Percentiles rank a stretch among this genome's conserved stretches.
These are phyloP conservation scores for Arbacia lixula DNA, from an alignment of 53 echinoderm and acorn worm species.

Conservation along the genomic window DNA sequence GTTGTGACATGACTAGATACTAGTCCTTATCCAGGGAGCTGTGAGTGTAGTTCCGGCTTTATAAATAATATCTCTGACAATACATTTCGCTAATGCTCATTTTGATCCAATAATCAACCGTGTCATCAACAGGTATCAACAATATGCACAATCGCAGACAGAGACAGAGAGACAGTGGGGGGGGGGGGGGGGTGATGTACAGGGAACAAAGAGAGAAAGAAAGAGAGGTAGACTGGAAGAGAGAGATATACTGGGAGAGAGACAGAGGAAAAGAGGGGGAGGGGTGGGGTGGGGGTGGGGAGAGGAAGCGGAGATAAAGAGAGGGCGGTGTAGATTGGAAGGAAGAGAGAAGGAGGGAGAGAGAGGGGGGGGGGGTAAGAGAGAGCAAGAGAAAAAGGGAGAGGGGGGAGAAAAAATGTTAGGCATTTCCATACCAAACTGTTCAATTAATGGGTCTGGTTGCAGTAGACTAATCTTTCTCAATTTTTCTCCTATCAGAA, in stretches of 20 bases:
- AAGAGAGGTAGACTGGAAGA: neutral
- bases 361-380: neutral
- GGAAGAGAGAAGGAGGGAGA: neutral
- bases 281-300: neutral
- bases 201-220: neutral
- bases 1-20: too few species aligned
- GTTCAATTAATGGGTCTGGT: too few species aligned
- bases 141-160: too few species aligned
- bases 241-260: neutral
- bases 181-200: neutral
- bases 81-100: too few species aligned
- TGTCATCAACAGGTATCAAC: too few species aligned
- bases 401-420: neutral
- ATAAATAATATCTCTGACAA: too few species aligned
- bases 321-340: neutral
- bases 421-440: too few species aligned
- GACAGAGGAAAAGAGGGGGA: neutral
- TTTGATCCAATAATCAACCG: too few species aligned
- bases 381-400: neutral
- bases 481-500: too few species aligned
- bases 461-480: too few species aligned
- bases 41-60: too few species aligned
- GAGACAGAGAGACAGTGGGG: neutral
- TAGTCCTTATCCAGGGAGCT: too few species aligned
- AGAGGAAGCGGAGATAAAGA: neutral